Evolutionary conservation across 1,140 invertebrate species (phyloP), one percentile per base, ranked within the genome.

Genomic region (Hyphantria cunea): DNA sequence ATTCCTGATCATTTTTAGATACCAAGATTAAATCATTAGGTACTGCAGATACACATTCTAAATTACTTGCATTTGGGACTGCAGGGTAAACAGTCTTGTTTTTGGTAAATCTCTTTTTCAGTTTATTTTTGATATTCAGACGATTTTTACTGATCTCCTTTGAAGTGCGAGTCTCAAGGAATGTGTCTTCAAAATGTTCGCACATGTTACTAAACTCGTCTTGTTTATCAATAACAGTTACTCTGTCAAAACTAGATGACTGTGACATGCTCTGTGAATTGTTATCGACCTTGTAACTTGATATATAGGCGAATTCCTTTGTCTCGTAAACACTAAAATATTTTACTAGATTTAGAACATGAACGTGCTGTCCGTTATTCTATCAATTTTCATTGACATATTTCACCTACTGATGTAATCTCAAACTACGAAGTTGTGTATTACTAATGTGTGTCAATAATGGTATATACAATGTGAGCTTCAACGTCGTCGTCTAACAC

Each of bases 231-330:
- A 89, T 86, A 11, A 89, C 84, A 0, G 85, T 89, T 14, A 89
- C 54, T n/a, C 80, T 74, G 76, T 85, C 84, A 39, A 72, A 66
- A 68, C 84, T 87, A 6, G 84, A 81, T 14, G 76, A 76, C 25
- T 69, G 77, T 6, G 86, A 85, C 66, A 67, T 72, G 53, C 63
- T 71, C 33, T 60, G 56, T 12, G 72, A 68, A 54, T 71, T 73
- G 25, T 64, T 72, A 42, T 83, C 72, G 37, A 84, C 25, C 48
- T 79, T 72, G 56, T 60, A 79, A 64, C 74, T 80, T 8, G 83
- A 81, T 56, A 85, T 81, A 49, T 82, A 87, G 9, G 84, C 74
- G 68, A 86, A 74, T 74, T 89, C 75, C 68, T 86, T 77, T n/a
- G 84, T 85, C 63, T 84, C 84, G 49, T 84, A 74, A 44, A 81